Base-by-base conservation (phyloP, 2,888 invertebrate species). In the Xylocampa areola region DNA sequence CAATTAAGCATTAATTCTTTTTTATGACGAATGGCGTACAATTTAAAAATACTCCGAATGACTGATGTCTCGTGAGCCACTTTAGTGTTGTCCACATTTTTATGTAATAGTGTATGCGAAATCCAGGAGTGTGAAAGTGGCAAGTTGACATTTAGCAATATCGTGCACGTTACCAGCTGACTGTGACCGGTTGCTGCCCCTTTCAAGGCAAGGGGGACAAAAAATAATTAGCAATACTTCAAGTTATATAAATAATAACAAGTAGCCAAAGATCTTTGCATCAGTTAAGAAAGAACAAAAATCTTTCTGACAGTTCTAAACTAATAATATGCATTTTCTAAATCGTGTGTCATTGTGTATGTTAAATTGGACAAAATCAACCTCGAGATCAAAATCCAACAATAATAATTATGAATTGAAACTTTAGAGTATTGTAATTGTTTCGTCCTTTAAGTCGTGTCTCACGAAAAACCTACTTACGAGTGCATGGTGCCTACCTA, bases 111-210 rank as follows among this genome's bases (percentile, higher is more conserved):
- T 40, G 33, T 45, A 25, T 41, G 35, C 43, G 44, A 71, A 67
- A 68, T 73, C 75, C 71, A 73, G 73, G 77, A 72, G 40, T 54
- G 76, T 79, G 81, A 84, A 85, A 85, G 82, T 76, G 54, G 64
- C 62, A 71, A 50, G 70, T 76, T 83, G 83, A 78, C 79, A 82
- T 83, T 85, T 73, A 73, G 55, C 63, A 59, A 54, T 57, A 65
- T 40, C 51, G 64, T 55, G 39, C 52, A 58, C 51, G 41, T 39
- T 40, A 57, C 50, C 53, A 58, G 62, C 66, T 62, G 59, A 68
- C 58, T 45, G 11, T 30, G 41, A 65, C 68, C 65, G 68, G 74
- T 73, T 69, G 39, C 64, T 69, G 47, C 39, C 67, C 64, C 62
- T 57, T 66, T 64, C 64, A 71, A 77, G 65, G 65, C 60, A 48